Evolutionary conservation across 2,113 vertebrate genomes (phyloP).

Genomic region (Dunckerocampus dactyliophorus): DNA sequence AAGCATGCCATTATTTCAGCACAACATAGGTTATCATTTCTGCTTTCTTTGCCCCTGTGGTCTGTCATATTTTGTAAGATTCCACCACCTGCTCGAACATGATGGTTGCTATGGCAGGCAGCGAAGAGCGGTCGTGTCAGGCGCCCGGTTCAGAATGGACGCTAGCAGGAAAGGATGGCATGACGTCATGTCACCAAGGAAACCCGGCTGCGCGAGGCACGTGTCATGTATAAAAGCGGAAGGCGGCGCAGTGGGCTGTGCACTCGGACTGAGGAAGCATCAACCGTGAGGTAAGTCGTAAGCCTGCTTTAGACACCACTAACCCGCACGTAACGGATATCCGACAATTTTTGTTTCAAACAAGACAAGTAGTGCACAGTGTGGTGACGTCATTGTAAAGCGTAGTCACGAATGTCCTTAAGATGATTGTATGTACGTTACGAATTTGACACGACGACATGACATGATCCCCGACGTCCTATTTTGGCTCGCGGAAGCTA

Average conservation of each 20-base stretch:
- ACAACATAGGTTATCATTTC: no score
- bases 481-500: neutral
- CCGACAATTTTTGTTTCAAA: neutral
- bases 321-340: neutral
- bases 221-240: constrained; percentile 65
- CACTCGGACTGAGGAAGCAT: constrained; percentile 59
- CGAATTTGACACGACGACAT: neutral
- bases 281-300: constrained; percentile 40
- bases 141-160: constrained; percentile 52
- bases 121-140: constrained; percentile 39
- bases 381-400: neutral
- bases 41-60: neutral
- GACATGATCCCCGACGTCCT: neutral
- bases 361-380: neutral
- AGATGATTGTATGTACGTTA: neutral
- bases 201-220: constrained; percentile 57
- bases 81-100: neutral
- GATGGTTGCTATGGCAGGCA: constrained; percentile 40
- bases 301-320: neutral
- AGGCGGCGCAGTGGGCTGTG: constrained; percentile 7
- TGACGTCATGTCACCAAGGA: constrained; percentile 70
- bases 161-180: constrained; percentile 23
- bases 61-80: neutral
- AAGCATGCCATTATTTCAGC: no score
- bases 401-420: no score